Conservation (phyloP, 64 coral and sea anemone genomes). For the Pocillopora damicornis region DNA sequence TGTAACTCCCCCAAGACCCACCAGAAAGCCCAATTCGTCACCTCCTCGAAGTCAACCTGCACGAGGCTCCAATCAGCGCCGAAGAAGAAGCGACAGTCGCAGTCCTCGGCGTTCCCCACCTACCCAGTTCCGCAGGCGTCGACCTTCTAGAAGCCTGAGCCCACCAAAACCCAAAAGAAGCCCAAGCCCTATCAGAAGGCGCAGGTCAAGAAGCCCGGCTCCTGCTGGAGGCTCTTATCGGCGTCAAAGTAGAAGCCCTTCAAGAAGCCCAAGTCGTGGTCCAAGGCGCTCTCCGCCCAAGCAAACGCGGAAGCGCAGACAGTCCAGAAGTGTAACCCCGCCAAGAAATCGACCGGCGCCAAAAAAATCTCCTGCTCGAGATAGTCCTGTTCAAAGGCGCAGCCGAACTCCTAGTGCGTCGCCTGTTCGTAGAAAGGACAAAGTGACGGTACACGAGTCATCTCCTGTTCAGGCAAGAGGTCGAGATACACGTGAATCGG, state of each 20-base stretch:
- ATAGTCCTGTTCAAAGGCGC: constrained; percentile 1
- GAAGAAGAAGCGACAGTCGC: constrained; percentile 9
- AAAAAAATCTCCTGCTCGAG: not conserved
- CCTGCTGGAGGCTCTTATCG: not conserved
- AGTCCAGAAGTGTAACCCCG: constrained; percentile 7
- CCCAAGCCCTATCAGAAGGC: constrained; percentile 2
- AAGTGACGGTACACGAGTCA: not conserved
- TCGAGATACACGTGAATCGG: constrained; percentile 2
- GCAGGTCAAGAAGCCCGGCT: not conserved
- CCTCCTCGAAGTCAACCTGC: not conserved
- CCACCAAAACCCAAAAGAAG: constrained; percentile 3
- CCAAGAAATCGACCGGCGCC: not conserved
- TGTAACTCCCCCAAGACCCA: constrained; percentile 11
- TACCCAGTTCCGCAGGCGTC: constrained; percentile 2
- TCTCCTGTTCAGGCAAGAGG: constrained; percentile 5
- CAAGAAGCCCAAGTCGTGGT: constrained; percentile 1
- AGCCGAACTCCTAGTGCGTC: constrained; percentile 21
- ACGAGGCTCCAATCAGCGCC: constrained; percentile 9
- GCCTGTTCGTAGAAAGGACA: constrained; percentile 4
- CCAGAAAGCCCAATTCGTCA: not conserved
- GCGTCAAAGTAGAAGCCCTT: constrained; percentile 10
- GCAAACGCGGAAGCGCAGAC: not conserved
- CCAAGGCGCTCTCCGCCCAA: not conserved
- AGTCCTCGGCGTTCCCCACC: not conserved
- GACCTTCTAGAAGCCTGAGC: not conserved